Evolutionary conservation across 2,797 vertebrate genomes (phyloP), one percentile per base, ranked within the genome.

Genomic region (Capromys pilorides): DNA sequence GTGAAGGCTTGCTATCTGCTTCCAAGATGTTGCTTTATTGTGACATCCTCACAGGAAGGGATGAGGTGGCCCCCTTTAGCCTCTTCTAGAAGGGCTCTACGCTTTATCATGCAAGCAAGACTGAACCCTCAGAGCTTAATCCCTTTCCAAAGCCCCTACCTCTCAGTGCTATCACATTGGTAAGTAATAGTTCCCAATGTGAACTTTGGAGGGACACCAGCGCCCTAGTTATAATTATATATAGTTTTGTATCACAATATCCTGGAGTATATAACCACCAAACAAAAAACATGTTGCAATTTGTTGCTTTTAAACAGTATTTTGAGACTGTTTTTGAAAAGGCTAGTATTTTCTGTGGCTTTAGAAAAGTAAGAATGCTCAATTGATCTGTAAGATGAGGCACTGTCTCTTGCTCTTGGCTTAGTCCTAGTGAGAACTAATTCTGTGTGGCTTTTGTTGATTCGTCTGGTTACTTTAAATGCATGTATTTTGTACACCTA

Each of bases 381-480:
- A 22, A 16, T 77, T 66, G 81, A 41, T 94, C 45, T 67, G 28
- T 91, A 62, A 87, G 67, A n/a, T 83, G 14, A 89, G 39, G 77
- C 66, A 81, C 59, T 90, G 33, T 83, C 87, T 16, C 11, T 78
- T 93, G 49, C 75, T 69, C 22, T 69, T 71, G 67, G 93, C 39
- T 51, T 81, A 86, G 61, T 93, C 49, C 86, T 90, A 62, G 36
- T 81, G 90, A 94, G 33, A 78, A 24, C 87, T 90, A 91, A 87
- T 94, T 93, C 51, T 97, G 57, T 90, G 39, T 90, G 54, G 59
- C 36, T 94, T 90, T 78, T 59, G 31, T 93, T 96, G 66, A 71
- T 90, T 94, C 97, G 0, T 16, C 0, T 81, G 89, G 49, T 2
- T 36, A 81, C 94, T 77, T 94, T 84, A 90, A 94, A 88, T 83